Base-by-base conservation (phyloP, 2,888 invertebrate species). In the Dyspetes luteomarginatus region DNA sequence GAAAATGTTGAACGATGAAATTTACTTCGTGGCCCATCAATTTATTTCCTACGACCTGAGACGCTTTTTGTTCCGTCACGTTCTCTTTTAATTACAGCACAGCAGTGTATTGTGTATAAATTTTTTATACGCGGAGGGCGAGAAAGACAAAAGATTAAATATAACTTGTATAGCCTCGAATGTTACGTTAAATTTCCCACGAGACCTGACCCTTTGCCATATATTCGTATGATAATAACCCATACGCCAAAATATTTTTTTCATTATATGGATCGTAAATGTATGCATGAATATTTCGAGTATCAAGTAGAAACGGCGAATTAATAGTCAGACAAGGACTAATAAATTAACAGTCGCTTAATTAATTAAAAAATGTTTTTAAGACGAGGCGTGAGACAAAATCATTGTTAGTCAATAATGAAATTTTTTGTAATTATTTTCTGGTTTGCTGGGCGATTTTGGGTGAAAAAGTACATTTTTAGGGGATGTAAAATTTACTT, bases 121-220 rank as follows among this genome's bases (percentile, higher is more conserved):
- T 68, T 52, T 69, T 68, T 62, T 60, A 43, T n/a, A n/a, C 17
- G 36, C 15, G 17, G 19, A 69, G 36, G 3, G 22, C n/a, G 43
- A 72, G 9, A 45, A 52, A 41, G 64, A 50, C 9, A 69, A 50
- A 45, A 30, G 26, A 9, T 4, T 7, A 45, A 52, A 12, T 41
- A 52, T 58, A 60, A 69, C 17, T 60, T 41, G 28, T 48, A 72
- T 52, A 28, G 15, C 17, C 24, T 58, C 15, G 58, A 28, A 43
- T 56, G 30, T 43, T 41, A 65, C 60, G 60, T 67, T 67, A 45
- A 80, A 80, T 80, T 80, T 80, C 80, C 80, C 80, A 36, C 36
- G 80, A 71, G 80, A 72, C 65, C 52, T 50, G 64, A 64, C 62
- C 64, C 55, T 45, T 48, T 17, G 17, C 48, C 17, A 36, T 36